Evolutionary conservation across 2,797 vertebrate species (phyloP).

Genomic region (Chiloscyllium punctatum): DNA sequence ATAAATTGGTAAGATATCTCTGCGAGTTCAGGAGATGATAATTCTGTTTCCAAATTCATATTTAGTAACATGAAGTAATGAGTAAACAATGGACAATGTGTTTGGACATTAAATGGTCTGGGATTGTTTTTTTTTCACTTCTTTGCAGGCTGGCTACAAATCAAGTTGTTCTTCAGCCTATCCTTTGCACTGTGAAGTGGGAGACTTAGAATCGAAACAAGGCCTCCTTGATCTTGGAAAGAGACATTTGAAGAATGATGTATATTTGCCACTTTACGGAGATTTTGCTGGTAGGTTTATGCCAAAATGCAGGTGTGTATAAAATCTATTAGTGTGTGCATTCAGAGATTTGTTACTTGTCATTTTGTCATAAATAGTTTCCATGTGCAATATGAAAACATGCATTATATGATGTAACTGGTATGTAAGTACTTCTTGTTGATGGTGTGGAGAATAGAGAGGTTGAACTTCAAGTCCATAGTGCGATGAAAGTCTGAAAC

Average conservation of each 20-base stretch:
- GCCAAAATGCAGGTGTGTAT: neutral
- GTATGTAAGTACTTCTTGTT: neutral
- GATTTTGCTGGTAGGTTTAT: conserved; percentile 61
- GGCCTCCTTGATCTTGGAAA: conserved; percentile 50
- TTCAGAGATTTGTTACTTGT: neutral
- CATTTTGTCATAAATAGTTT: neutral
- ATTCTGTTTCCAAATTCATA: neutral
- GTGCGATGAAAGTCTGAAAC: too few relatives aligned
- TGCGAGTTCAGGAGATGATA: neutral
- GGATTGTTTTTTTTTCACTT: neutral
- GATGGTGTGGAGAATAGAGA: neutral
- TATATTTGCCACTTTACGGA: conserved; percentile 54
- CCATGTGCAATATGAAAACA: neutral
- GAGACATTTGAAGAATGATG: conserved; percentile 54
- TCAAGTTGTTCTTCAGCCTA: conserved; percentile 52
- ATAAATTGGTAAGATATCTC: neutral
- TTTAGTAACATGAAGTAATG: neutral
- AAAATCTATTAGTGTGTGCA: neutral
- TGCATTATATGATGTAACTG: neutral
- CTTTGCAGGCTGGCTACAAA: conserved; percentile 45
- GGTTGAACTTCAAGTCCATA: neutral
- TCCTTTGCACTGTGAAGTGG: conserved; percentile 59
- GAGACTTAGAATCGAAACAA: conserved; percentile 59
- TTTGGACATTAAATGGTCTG: neutral
- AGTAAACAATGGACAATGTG: neutral